These are phyloP conservation scores for Ornithorhynchus anatinus DNA, from an alignment of 2,113 vertebrate species.

Conservation along the genomic window DNA sequence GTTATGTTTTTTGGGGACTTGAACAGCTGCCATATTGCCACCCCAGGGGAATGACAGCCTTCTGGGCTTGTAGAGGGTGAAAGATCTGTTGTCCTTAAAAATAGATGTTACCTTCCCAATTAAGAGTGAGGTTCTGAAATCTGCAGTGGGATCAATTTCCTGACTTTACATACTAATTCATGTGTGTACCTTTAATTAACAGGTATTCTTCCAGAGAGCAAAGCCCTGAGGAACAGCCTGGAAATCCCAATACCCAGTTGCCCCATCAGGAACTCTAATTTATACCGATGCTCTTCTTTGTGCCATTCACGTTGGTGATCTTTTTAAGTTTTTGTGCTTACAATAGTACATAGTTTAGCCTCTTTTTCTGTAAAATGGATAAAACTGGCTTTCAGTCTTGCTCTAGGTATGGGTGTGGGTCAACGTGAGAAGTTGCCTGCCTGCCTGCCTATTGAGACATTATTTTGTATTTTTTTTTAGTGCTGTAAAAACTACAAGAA, in stretches of 20 bases:
- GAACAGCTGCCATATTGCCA: neutral
- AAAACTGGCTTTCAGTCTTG: constrained; percentile 32
- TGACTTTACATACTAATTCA: neutral
- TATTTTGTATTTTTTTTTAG: constrained; percentile 47
- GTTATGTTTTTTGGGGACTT: neutral
- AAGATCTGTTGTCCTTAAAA: neutral
- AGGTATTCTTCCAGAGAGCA: constrained; percentile 96
- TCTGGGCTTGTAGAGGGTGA: neutral
- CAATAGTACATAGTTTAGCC: constrained; percentile 54
- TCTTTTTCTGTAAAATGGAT: constrained; percentile 58
- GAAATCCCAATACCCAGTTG: constrained; percentile 57
- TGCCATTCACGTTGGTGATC: constrained; percentile 67
- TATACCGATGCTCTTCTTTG: constrained; percentile 67
- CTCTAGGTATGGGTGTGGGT: constrained; percentile 53
- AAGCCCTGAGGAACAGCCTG: constrained; percentile 83
- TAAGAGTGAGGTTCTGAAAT: neutral
- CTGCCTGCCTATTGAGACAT: constrained; percentile 49
- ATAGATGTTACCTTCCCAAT: neutral
- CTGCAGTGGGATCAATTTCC: neutral
- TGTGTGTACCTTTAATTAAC: constrained; percentile 13
- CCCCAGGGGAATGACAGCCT: neutral
- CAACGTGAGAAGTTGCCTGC: constrained; percentile 53
- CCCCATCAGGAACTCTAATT: constrained; percentile 69
- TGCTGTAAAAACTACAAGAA: constrained; percentile 56
- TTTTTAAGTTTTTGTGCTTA: constrained; percentile 67